These are phyloP conservation scores for Cyrtorhinus lividipennis DNA, from an alignment of 1,140 invertebrate species.

Conservation along the genomic window DNA sequence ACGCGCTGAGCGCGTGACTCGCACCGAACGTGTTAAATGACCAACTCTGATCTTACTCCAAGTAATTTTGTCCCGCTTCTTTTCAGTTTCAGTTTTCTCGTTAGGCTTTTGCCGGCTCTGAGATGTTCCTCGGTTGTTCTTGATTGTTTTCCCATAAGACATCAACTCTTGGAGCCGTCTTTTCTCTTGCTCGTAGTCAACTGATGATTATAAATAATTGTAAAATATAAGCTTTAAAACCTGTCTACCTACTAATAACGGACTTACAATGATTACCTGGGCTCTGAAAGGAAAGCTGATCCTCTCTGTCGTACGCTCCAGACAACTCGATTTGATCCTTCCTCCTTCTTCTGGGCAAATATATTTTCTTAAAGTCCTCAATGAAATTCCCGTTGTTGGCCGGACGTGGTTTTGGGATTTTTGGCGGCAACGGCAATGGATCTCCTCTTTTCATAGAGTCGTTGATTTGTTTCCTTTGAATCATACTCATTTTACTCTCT, in stretches of 20 bases:
- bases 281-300: conserved; percentile 25
- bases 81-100: not conserved
- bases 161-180: conserved; percentile 33
- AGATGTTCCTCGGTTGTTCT: not conserved
- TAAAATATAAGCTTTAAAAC: too few relatives aligned
- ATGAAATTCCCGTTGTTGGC: not conserved
- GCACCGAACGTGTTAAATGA: too few relatives aligned
- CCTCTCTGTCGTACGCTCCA: conserved; percentile 32
- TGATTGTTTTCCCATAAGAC: conserved; percentile 31
- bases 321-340: conserved; percentile 26
- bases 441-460: conserved; percentile 31
- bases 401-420: not conserved
- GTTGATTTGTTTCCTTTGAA: conserved; percentile 32
- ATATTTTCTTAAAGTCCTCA: conserved; percentile 18
- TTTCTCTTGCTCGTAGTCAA: conserved; percentile 32
- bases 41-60: not conserved
- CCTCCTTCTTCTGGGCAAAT: conserved; percentile 27
- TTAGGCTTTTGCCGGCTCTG: not conserved
- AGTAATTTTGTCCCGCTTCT: not conserved
- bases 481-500: conserved; percentile 34
- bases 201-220: too few relatives aligned
- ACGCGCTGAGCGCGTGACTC: too few relatives aligned
- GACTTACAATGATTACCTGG: too few relatives aligned
- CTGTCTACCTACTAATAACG: too few relatives aligned
- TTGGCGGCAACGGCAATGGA: conserved; percentile 27